Evolutionary conservation across 2,888 invertebrate species (phyloP).

Genomic region (Arrhopalites spinosus): DNA sequence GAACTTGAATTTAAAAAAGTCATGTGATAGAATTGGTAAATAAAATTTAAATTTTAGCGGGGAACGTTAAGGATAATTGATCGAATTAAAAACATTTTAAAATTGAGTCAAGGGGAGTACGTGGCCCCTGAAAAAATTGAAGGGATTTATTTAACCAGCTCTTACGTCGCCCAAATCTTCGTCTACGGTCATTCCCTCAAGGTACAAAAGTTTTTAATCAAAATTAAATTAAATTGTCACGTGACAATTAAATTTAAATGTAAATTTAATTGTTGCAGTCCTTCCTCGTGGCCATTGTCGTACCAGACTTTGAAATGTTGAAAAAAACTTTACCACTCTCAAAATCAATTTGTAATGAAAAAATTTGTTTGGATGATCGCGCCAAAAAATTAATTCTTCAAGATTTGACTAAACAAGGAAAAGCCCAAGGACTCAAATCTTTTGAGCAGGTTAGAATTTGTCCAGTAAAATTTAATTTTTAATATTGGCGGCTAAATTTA

Average conservation of each 20-base stretch:
- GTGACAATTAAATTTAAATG: neutral
- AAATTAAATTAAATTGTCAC: neutral
- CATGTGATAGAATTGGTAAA: no score
- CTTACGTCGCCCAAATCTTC: neutral
- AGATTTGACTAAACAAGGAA: conserved; percentile 86
- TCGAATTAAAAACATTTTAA: neutral
- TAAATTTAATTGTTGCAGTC: conserved; percentile 61
- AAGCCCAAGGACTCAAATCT: conserved; percentile 86
- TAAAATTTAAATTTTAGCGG: no score
- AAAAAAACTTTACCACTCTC: no score
- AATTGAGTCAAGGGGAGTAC: conserved; percentile 16
- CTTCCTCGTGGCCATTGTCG: conserved; percentile 89
- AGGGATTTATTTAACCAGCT: neutral
- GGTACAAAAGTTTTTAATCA: conserved; percentile 25
- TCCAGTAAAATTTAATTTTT: neutral
- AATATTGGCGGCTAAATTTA: neutral
- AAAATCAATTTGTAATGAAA: conserved; percentile 71
- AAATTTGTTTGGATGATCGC: conserved; percentile 77
- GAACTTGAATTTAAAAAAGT: no score
- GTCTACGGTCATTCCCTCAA: conserved; percentile 4
- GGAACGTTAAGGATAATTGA: conserved; percentile 1
- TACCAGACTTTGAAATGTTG: conserved; percentile 93
- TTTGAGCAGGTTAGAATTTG: conserved; percentile 82
- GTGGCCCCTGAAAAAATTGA: conserved; percentile 6
- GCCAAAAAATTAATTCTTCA: conserved; percentile 86